Evolutionary conservation across 2,113 vertebrate species (phyloP).

Genomic region (Peromyscus polionotus): DNA sequence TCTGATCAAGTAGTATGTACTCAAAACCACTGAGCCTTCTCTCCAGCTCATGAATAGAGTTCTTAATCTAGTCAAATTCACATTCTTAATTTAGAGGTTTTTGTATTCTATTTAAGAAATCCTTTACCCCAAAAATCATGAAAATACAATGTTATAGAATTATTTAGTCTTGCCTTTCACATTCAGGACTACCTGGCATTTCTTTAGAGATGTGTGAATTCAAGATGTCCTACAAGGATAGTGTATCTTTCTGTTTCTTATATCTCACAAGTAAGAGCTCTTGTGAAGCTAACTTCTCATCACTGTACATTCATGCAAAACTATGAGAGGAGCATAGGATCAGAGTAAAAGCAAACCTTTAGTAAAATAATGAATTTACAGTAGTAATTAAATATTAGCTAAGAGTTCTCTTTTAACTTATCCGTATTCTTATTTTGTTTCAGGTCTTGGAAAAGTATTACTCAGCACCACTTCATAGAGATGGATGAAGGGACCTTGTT

Average conservation of each 20-base stretch:
- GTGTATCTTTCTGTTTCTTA: neutral
- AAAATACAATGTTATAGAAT: neutral
- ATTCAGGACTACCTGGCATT: neutral
- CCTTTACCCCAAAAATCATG: neutral
- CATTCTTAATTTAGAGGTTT: neutral
- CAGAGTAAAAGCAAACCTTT: neutral
- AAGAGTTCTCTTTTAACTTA: neutral
- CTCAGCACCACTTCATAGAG: neutral
- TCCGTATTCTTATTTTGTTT: neutral
- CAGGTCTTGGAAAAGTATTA: neutral
- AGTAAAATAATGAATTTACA: neutral
- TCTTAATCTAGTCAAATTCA: neutral
- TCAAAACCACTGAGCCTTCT: neutral
- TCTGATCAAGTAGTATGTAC: neutral
- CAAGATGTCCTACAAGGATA: neutral
- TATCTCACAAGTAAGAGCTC: neutral
- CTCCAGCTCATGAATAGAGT: neutral
- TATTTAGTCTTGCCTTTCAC: neutral
- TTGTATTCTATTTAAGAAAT: neutral
- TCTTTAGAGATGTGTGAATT: neutral
- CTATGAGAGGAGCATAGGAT: neutral
- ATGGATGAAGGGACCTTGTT: neutral
- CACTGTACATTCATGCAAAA: neutral
- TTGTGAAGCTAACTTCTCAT: neutral
- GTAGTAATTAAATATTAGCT: neutral